Evolutionary conservation across 2,113 vertebrate species (phyloP).

Genomic region (Alexandromys fortis): DNA sequence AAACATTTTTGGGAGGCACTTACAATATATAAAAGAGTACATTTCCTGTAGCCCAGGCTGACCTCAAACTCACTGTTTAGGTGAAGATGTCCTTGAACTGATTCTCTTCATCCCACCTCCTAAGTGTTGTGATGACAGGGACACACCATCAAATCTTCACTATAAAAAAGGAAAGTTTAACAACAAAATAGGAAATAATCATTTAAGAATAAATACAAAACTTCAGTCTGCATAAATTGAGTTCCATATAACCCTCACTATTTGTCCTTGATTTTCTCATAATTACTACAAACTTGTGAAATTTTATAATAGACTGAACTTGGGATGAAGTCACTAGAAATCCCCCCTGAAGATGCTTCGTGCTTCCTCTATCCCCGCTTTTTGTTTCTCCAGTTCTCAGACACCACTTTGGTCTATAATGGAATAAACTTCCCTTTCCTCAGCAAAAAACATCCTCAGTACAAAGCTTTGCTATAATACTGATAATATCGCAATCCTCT

Average conservation of each 20-base stretch:
- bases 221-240: neutral
- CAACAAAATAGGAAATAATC: neutral
- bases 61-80: neutral
- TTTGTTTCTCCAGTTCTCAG: neutral
- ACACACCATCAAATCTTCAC: neutral
- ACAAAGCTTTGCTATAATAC: neutral
- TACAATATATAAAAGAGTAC: neutral
- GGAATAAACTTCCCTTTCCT: neutral
- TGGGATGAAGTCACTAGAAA: neutral
- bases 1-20: neutral
- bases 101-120: neutral
- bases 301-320: neutral
- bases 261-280: neutral
- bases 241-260: no score
- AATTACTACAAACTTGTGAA: neutral
- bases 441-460: neutral
- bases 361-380: neutral
- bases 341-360: neutral
- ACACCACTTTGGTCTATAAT: neutral
- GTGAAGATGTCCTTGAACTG: neutral
- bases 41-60: neutral
- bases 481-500: neutral
- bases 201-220: neutral
- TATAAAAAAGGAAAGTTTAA: neutral
- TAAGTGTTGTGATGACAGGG: neutral